Conservation (phyloP, 1,140 invertebrate genomes). For the Frieseomelitta varia region DNA sequence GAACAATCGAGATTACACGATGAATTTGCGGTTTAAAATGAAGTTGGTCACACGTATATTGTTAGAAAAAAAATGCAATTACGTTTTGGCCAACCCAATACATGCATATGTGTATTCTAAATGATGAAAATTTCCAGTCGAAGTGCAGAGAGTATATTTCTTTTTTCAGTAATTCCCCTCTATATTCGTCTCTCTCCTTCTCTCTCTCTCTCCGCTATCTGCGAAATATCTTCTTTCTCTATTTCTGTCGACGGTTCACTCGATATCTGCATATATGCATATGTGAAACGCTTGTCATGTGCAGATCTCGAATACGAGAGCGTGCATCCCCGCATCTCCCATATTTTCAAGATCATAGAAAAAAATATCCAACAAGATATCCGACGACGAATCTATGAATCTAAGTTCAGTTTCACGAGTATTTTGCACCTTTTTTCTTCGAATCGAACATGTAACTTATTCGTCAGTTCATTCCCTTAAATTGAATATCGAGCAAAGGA, state of each 20-base stretch:
- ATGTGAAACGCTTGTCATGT: constrained; percentile 45
- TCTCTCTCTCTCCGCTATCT: no score
- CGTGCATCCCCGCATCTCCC: constrained; percentile 28
- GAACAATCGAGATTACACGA: no score
- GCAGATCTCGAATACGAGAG: constrained; percentile 33
- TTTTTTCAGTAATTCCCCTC: neutral
- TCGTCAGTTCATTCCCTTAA: constrained; percentile 35
- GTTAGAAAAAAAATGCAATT: no score
- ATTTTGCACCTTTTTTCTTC: neutral
- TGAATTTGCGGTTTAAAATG: no score
- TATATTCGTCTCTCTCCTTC: neutral
- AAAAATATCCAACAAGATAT: neutral
- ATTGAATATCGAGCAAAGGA: constrained; percentile 36
- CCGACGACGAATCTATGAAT: constrained; percentile 9
- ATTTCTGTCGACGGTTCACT: neutral
- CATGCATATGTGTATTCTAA: no score
- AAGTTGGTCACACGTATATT: no score
- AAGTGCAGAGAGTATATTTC: neutral
- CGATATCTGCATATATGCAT: constrained; percentile 19
- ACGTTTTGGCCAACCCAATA: no score
- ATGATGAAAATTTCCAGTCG: no score
- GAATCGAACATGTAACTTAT: constrained; percentile 3
- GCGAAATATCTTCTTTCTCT: neutral
- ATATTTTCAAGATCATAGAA: constrained; percentile 7
- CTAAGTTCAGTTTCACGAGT: neutral